phyloP scores from a whole-genome alignment of 2,888 invertebrate genomes.

The Phalangium opilio region DNA sequence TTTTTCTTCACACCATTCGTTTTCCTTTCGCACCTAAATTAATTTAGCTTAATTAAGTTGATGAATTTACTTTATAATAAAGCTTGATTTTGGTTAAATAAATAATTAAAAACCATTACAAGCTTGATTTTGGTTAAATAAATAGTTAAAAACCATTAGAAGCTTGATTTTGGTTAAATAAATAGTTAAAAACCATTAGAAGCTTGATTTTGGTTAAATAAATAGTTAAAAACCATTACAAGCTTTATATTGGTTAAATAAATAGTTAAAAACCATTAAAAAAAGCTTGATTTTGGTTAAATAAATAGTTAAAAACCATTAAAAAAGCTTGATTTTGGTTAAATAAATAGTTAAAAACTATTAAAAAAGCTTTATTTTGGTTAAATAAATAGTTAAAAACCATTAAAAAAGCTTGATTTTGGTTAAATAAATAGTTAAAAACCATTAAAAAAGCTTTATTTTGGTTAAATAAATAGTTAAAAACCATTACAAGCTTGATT shows the following conservation, averaged over 20 bases:
- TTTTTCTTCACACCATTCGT: constrained; percentile 87
- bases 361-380: too few species aligned
- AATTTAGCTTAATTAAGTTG: too few species aligned
- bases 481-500: too few species aligned
- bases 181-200: not conserved
- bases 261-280: not conserved
- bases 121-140: not conserved
- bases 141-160: not conserved
- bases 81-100: not conserved
- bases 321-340: too few species aligned
- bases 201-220: not conserved
- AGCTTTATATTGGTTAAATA: not conserved
- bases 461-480: too few species aligned
- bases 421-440: too few species aligned
- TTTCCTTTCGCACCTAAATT: constrained; percentile 67
- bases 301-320: not conserved
- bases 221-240: not conserved
- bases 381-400: too few species aligned
- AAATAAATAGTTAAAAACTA: too few species aligned
- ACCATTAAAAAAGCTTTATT: too few species aligned
- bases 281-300: not conserved
- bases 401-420: too few species aligned
- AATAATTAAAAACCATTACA: not conserved
- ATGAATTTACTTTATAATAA: not conserved
- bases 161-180: not conserved